A percentile compares a stretch with the other conserved stretches of the same genome.
Evolutionary conservation across 1,140 invertebrate species (phyloP).

Genomic region (Cardiocondyla obscurior): DNA sequence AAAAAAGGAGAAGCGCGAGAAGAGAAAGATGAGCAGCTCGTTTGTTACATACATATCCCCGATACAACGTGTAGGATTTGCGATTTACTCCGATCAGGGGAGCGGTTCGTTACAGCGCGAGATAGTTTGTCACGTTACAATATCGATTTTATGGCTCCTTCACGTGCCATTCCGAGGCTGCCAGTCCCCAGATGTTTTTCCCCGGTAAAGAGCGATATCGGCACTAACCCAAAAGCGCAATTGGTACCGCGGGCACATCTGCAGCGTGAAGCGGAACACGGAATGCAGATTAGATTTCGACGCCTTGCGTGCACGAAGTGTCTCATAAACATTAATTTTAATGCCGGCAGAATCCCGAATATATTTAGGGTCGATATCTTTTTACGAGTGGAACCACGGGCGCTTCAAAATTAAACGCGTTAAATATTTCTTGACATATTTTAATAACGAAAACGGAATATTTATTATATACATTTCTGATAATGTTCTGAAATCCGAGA

Average conservation of each 20-base stretch:
- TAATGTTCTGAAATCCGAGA: not conserved
- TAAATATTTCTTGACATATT: not conserved
- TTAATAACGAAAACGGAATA: not conserved
- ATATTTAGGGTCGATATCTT: not conserved
- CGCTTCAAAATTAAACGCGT: not conserved
- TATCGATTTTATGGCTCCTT: slow-evolving; percentile 55
- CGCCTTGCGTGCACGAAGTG: not conserved
- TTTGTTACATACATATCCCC: slow-evolving; percentile 56
- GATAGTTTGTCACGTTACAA: slow-evolving; percentile 43
- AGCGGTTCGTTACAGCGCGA: slow-evolving; percentile 50
- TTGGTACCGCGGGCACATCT: slow-evolving; percentile 3
- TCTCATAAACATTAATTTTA: slow-evolving; percentile 24
- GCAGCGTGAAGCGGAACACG: slow-evolving; percentile 5
- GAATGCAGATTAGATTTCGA: slow-evolving; percentile 43
- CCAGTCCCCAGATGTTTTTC: slow-evolving; percentile 41
- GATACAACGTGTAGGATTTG: slow-evolving; percentile 11
- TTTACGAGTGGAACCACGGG: not conserved
- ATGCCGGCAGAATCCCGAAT: not conserved
- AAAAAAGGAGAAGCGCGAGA: slow-evolving; percentile 16
- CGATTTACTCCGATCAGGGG: slow-evolving; percentile 51
- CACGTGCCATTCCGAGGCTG: slow-evolving; percentile 24
- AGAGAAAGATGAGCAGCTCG: slow-evolving; percentile 43
- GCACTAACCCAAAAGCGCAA: not conserved
- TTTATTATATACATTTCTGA: not conserved
- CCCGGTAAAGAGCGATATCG: slow-evolving; percentile 6